phyloP scores from a whole-genome alignment of 2,888 invertebrate genomes.

The Tetanocera ferruginea region DNA sequence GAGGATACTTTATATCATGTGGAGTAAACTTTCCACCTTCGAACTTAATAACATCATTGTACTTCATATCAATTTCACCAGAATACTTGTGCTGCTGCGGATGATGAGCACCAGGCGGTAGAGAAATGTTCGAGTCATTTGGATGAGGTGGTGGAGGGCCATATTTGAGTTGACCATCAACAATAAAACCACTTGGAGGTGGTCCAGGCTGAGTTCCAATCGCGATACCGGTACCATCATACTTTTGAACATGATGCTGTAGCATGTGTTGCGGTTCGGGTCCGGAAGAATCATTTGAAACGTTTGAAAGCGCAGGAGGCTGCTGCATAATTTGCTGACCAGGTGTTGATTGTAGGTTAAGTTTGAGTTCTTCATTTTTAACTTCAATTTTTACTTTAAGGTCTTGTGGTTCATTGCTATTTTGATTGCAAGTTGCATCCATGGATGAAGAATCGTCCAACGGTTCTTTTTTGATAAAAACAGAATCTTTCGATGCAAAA shows the following conservation, averaged over 20 bases:
- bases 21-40: constrained; percentile 62
- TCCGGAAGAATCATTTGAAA: constrained; percentile 3
- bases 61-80: constrained; percentile 67
- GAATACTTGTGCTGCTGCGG: constrained; percentile 63
- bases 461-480: constrained; percentile 72
- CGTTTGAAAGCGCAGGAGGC: constrained; percentile 41
- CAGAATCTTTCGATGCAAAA: constrained; percentile 71
- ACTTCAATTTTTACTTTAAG: constrained; percentile 81
- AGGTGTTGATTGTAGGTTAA: constrained; percentile 60
- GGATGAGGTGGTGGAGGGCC: constrained; percentile 54
- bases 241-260: constrained; percentile 55
- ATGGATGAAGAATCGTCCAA: constrained; percentile 67
- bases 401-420: constrained; percentile 77
- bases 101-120: constrained; percentile 44
- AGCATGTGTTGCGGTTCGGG: constrained; percentile 51
- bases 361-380: constrained; percentile 68
- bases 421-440: constrained; percentile 70
- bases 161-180: constrained; percentile 64
- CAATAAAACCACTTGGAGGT: constrained; percentile 60
- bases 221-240: constrained; percentile 18
- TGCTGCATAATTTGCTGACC: constrained; percentile 54
- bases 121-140: constrained; percentile 52
- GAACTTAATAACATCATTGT: constrained; percentile 65
- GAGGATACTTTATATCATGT: constrained; percentile 71
- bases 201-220: constrained; percentile 52